phyloP scores from a whole-genome alignment of 2,113 vertebrate species.

The Otocyon megalotis region DNA sequence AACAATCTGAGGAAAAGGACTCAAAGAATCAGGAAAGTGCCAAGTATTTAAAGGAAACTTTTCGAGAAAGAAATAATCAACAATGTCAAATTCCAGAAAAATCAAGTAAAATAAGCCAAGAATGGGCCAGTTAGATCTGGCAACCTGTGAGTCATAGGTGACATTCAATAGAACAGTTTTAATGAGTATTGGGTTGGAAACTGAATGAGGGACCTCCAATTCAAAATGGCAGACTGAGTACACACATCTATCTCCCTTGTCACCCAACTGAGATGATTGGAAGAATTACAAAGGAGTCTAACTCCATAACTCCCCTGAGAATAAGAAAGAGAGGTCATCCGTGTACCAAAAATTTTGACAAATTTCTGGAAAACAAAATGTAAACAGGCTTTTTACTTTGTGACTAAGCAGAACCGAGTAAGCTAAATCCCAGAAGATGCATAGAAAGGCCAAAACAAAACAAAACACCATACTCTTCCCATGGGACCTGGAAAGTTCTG shows the following conservation, averaged over 20 bases:
- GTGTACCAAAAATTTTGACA: background rate
- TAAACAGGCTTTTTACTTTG: constrained; percentile 17
- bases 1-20: background rate
- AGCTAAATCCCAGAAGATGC: background rate
- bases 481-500: background rate
- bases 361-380: constrained; percentile 40
- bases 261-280: background rate
- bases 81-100: background rate
- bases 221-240: constrained; percentile 19
- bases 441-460: background rate
- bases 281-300: background rate
- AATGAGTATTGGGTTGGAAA: background rate
- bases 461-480: background rate
- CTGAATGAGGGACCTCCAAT: background rate
- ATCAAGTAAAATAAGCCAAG: background rate
- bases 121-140: background rate
- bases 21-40: background rate
- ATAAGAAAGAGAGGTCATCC: background rate
- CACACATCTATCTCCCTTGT: background rate
- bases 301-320: background rate
- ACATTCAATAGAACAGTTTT: background rate
- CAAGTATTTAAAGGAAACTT: background rate
- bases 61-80: constrained; percentile 32
- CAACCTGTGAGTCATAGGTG: background rate
- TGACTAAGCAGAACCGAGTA: background rate